Conservation (phyloP, 2,113 vertebrate genomes). For the Mormyrus lacerda region DNA sequence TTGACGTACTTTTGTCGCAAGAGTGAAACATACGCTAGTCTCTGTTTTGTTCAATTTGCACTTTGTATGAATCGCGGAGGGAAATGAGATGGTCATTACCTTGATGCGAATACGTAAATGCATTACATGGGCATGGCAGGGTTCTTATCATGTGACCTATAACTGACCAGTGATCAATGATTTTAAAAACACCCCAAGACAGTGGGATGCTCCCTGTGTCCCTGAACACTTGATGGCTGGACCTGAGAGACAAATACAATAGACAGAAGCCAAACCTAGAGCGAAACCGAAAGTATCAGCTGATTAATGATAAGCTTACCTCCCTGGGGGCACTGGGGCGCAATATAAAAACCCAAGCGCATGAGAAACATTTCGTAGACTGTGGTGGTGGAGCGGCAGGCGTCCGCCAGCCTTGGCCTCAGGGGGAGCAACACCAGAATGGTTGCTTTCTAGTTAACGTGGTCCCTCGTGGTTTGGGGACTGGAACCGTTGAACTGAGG, state of each 20-base stretch:
- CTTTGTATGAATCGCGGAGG: background rate
- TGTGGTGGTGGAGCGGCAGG: background rate
- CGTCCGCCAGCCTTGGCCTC: background rate
- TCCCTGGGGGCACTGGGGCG: background rate
- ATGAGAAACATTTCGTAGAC: background rate
- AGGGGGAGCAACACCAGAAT: background rate
- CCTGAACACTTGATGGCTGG: background rate
- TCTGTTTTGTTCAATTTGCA: background rate
- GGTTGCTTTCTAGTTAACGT: background rate
- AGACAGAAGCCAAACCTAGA: background rate
- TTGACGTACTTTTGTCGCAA: conserved; percentile 9
- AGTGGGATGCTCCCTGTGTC: background rate
- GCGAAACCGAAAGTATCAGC: background rate
- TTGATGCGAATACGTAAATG: background rate
- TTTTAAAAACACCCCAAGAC: background rate
- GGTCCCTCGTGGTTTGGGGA: background rate
- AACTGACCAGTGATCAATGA: background rate
- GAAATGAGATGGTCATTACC: background rate
- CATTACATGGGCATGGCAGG: background rate
- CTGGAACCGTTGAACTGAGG: background rate
- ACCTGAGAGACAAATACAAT: background rate
- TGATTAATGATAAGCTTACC: background rate
- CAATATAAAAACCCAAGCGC: background rate
- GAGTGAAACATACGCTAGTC: background rate
- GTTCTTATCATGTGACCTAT: background rate